These are phyloP conservation scores for Acanthosepion lycidas DNA, from an alignment of 2,888 invertebrate genomes.

Conservation along the genomic window DNA sequence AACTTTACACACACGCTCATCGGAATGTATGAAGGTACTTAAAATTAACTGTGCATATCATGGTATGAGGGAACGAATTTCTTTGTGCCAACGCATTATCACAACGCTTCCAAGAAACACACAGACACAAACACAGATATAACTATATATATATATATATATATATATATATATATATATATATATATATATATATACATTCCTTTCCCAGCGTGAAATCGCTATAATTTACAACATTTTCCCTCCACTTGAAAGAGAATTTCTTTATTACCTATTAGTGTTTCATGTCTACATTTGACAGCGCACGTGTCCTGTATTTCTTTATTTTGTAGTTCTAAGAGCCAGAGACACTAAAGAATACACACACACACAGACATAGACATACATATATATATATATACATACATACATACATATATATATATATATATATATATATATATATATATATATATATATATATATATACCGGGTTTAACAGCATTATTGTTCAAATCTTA, in stretches of 20 bases:
- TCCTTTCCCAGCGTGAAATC: neutral
- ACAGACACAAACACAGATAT: neutral
- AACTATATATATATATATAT: no score
- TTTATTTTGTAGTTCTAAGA: no score
- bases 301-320: neutral
- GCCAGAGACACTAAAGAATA: no score
- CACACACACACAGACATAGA: no score
- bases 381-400: no score
- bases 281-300: neutral
- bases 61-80: neutral
- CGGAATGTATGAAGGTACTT: neutral
- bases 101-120: neutral
- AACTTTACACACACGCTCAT: neutral
- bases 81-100: neutral
- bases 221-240: neutral
- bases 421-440: neutral
- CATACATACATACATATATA: no score
- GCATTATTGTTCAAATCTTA: no score
- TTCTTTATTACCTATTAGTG: constrained; percentile 12
- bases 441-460: neutral
- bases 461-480: no score
- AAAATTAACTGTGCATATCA: neutral
- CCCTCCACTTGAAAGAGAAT: neutral
- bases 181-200: neutral
- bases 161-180: neutral